Percentiles rank a stretch among this genome's conserved stretches.
Conservation (phyloP, 2,113 vertebrate species). For the Clarias magur region DNA sequence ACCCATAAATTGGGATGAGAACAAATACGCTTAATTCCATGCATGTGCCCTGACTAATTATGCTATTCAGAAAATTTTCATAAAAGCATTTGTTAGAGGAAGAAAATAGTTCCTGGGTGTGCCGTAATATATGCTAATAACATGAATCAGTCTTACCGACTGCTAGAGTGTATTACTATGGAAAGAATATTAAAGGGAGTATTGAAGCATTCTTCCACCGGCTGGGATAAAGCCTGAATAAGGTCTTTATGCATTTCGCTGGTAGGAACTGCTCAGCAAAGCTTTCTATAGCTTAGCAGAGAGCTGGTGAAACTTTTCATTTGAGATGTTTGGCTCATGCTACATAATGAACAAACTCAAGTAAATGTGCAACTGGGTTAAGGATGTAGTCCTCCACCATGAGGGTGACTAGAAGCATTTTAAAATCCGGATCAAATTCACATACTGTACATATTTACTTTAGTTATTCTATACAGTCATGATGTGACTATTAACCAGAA, state of each 20-base stretch:
- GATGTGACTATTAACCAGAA: neutral
- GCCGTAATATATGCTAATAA: conserved; percentile 43
- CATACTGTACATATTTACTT: neutral
- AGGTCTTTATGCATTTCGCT: conserved; percentile 19
- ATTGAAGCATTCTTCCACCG: conserved; percentile 12
- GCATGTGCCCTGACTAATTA: conserved; percentile 27
- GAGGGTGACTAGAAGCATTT: neutral
- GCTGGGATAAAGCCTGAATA: conserved; percentile 31
- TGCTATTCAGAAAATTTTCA: conserved; percentile 30
- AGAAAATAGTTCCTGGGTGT: conserved; percentile 15
- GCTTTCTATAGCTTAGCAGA: conserved; percentile 23
- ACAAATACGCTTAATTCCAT: conserved; percentile 21
- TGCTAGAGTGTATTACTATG: conserved; percentile 35
- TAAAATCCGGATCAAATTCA: neutral
- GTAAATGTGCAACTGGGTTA: neutral
- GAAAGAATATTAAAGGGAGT: conserved; percentile 33
- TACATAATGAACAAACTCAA: neutral
- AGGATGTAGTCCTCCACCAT: neutral
- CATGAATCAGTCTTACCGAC: conserved; percentile 11
- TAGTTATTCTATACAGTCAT: neutral
- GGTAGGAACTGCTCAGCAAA: conserved; percentile 20
- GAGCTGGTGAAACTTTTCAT: conserved; percentile 14
- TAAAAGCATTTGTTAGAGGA: conserved; percentile 25
- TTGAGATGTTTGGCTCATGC: neutral
- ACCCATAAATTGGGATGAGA: conserved; percentile 26